Conservation (phyloP, 2,113 vertebrate species). For the Cricetomys ansorgei region DNA sequence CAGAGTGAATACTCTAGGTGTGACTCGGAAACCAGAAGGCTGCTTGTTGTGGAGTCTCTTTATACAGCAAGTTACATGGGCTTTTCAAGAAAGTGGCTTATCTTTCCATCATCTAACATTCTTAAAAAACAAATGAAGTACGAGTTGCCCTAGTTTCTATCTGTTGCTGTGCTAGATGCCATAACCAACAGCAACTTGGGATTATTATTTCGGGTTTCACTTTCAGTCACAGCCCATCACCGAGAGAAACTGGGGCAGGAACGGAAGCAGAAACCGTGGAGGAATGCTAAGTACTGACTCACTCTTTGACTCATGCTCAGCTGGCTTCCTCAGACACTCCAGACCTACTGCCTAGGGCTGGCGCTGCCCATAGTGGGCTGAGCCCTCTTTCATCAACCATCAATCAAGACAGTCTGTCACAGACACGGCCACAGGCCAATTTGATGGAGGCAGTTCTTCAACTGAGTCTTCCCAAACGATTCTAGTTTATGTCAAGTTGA, state of each 20-base stretch:
- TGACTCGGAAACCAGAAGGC: slow-evolving; percentile 1
- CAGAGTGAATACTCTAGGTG: not conserved
- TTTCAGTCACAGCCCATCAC: not conserved
- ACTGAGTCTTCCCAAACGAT: not conserved
- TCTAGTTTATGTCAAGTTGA: not conserved
- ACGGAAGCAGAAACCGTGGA: not conserved
- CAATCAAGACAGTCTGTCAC: not conserved
- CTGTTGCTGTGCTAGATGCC: not conserved
- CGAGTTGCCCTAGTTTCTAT: not conserved
- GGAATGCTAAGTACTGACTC: not conserved
- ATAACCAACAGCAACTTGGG: not conserved
- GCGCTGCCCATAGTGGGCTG: not conserved
- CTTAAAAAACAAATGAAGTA: slow-evolving; percentile 5
- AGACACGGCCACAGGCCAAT: not conserved
- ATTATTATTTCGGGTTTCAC: not conserved
- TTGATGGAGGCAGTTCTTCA: not conserved
- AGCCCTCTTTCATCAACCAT: not conserved
- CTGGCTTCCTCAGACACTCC: not conserved
- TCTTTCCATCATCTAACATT: not conserved
- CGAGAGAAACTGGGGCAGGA: not conserved
- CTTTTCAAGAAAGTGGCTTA: not conserved
- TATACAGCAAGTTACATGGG: not conserved
- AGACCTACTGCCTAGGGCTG: not conserved
- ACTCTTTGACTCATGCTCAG: not conserved
- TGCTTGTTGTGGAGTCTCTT: not conserved